These are phyloP conservation scores for Artemisiospiza belli DNA, from an alignment of 2,113 vertebrate species.

Conservation along the genomic window DNA sequence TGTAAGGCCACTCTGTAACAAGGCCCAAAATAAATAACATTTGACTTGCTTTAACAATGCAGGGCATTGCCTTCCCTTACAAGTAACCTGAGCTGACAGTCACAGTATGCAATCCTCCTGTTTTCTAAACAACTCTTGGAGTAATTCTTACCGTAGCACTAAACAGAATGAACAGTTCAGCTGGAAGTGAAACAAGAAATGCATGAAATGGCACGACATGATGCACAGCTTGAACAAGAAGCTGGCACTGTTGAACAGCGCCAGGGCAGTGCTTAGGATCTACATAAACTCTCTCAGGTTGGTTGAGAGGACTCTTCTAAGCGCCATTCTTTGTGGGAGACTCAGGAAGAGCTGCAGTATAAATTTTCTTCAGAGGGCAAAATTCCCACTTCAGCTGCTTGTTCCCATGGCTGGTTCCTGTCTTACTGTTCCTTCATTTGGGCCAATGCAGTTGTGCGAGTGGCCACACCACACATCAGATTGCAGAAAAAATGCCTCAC, in stretches of 20 bases:
- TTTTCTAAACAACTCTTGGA: not conserved
- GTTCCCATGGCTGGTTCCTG: not conserved
- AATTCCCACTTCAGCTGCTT: not conserved
- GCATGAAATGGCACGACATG: rapidly evolving
- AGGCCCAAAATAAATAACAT: not conserved
- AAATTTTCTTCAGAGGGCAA: not conserved
- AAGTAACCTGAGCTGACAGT: not conserved
- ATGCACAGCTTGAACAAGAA: not conserved
- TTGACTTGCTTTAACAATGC: not conserved
- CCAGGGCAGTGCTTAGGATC: not conserved
- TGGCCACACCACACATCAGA: not conserved
- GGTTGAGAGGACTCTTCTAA: not conserved
- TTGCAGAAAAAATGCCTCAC: not conserved
- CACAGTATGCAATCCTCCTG: not conserved
- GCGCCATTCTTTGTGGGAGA: not conserved
- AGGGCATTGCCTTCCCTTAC: not conserved
- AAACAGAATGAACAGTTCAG: not conserved
- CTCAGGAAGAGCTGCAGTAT: not conserved
- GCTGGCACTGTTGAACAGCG: not conserved
- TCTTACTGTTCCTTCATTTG: not conserved
- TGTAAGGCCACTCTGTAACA: not conserved
- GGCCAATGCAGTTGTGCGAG: not conserved
- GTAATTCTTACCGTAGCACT: not conserved
- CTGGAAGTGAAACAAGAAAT: not conserved
- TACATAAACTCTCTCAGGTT: not conserved